Percentiles rank a stretch among this genome's conserved stretches.
Evolutionary conservation across 2,113 vertebrate genomes (phyloP).

Genomic region (Tonatia bakeri): DNA sequence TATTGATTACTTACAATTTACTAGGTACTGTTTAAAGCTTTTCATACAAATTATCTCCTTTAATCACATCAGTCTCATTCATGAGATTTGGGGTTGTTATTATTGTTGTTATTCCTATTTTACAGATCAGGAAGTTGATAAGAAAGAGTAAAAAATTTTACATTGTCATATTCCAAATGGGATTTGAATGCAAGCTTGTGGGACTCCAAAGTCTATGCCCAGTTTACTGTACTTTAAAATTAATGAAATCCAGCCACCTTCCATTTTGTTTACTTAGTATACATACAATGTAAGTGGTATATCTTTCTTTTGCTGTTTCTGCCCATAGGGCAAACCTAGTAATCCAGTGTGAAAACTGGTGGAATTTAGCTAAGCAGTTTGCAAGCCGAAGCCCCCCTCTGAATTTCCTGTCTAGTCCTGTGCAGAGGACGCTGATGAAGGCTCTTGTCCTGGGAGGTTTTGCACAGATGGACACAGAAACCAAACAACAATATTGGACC

Average conservation of each 20-base stretch:
- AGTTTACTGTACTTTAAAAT: neutral
- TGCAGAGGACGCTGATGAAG: conserved; percentile 97
- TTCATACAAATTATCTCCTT: neutral
- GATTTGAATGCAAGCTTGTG: neutral
- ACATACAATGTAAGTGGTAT: neutral
- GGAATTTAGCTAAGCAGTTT: conserved; percentile 98
- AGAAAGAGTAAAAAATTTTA: neutral
- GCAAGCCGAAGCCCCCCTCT: conserved; percentile 94
- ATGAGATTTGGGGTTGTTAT: neutral
- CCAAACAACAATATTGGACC: conserved; percentile 98
- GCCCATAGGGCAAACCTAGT: conserved; percentile 93
- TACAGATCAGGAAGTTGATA: neutral
- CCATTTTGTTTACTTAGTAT: neutral
- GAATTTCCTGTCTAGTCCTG: conserved; percentile 94
- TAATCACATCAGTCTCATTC: neutral
- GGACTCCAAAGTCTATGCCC: neutral
- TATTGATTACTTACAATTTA: neutral
- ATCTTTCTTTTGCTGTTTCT: conserved; percentile 2
- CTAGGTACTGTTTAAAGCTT: neutral
- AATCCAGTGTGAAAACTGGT: conserved; percentile 98
- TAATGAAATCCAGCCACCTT: neutral
- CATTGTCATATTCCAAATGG: neutral
- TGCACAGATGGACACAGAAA: conserved; percentile 97
- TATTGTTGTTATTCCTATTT: neutral
- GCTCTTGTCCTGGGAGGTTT: conserved; percentile 97